phyloP scores from a whole-genome alignment of 2,888 invertebrate genomes.

The Chloroclysta siterata region DNA sequence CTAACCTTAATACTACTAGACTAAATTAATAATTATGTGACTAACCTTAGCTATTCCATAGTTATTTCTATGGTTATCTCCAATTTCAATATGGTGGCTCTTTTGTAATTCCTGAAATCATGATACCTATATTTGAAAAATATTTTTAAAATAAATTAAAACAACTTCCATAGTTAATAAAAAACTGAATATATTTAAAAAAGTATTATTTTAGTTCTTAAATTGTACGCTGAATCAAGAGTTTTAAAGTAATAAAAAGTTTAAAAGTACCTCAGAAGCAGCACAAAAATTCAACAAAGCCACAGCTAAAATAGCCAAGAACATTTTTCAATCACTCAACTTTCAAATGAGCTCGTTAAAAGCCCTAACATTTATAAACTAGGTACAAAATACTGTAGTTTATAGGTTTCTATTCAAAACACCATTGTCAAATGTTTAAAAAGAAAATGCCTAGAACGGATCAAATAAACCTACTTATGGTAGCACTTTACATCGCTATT shows the following conservation, averaged over 20 bases:
- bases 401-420: slow-evolving; percentile 26
- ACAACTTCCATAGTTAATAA: no score
- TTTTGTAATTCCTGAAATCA: slow-evolving; percentile 13
- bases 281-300: slow-evolving; percentile 14
- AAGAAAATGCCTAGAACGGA: slow-evolving; percentile 25
- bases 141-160: no score
- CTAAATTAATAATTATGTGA: no score
- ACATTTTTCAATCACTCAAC: slow-evolving; percentile 18
- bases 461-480: neutral
- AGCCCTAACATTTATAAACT: slow-evolving; percentile 25
- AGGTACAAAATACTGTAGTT: slow-evolving; percentile 4
- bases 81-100: slow-evolving; percentile 30
- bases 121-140: no score
- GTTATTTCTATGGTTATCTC: slow-evolving; percentile 9
- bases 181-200: no score
- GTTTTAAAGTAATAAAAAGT: neutral
- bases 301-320: slow-evolving; percentile 9
- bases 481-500: no score
- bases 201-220: no score
- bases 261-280: slow-evolving; percentile 16
- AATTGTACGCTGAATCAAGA: no score
- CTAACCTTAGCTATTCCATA: slow-evolving; percentile 11
- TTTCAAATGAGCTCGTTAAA: slow-evolving; percentile 16
- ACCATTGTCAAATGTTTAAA: slow-evolving; percentile 39
- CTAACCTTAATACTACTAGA: no score